These are phyloP conservation scores for Mustelus asterias DNA, from an alignment of 2,113 vertebrate species.

Conservation along the genomic window DNA sequence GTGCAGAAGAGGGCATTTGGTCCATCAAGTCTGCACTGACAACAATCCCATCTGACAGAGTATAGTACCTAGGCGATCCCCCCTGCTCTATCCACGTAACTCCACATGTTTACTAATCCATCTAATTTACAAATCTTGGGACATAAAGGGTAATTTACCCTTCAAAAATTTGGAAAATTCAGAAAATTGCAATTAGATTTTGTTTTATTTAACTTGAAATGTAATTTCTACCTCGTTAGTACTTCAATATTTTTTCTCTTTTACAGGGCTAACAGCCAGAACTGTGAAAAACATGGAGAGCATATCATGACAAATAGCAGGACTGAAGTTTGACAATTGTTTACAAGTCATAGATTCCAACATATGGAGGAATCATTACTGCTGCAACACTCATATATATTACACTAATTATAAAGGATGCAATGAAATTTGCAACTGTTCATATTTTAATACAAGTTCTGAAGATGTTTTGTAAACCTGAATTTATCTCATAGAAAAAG, in stretches of 20 bases:
- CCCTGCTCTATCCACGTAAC: too few species aligned
- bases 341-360: constrained; percentile 8
- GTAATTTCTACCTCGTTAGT: background rate
- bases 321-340: background rate
- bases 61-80: too few species aligned
- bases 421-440: background rate
- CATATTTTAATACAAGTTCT: constrained; percentile 28
- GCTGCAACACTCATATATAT: background rate
- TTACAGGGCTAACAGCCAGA: background rate
- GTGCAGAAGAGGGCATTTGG: too few species aligned
- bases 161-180: background rate
- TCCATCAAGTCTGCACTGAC: too few species aligned
- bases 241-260: background rate
- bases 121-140: too few species aligned
- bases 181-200: background rate
- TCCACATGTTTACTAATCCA: too few species aligned
- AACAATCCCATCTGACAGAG: too few species aligned
- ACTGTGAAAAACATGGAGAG: background rate
- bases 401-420: background rate
- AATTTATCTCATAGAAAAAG: background rate
- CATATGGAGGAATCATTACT: background rate
- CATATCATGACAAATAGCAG: constrained; percentile 1
- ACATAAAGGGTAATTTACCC: background rate
- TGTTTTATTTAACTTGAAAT: background rate
- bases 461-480: background rate